A percentile compares a stretch with the other conserved stretches of the same genome.
These are phyloP conservation scores for Acanthornis magna DNA, from an alignment of 2,797 vertebrate species.

Conservation along the genomic window DNA sequence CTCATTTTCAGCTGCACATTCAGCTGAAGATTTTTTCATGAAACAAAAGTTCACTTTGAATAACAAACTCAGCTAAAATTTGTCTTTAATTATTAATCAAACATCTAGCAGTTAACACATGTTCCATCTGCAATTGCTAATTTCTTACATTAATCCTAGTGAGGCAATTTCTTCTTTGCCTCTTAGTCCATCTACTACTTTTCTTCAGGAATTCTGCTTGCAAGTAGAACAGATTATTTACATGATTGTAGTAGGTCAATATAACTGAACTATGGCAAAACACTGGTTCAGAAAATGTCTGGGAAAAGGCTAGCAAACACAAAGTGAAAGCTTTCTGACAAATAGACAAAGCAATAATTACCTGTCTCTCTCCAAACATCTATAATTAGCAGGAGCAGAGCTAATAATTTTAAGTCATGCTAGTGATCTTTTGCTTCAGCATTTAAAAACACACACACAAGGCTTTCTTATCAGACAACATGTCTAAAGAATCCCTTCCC, in stretches of 20 bases:
- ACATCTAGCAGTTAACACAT: not conserved
- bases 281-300: not conserved
- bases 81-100: not conserved
- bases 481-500: not conserved
- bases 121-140: not conserved
- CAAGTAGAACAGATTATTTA: not conserved
- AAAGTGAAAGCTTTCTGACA: slow-evolving; percentile 20
- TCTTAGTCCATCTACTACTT: not conserved
- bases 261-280: not conserved
- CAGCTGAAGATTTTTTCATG: not conserved
- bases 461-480: not conserved
- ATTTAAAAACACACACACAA: slow-evolving; percentile 15
- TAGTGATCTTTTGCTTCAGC: not conserved
- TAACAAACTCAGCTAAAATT: not conserved
- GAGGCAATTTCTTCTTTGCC: not conserved
- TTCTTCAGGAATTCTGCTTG: not conserved
- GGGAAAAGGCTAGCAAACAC: not conserved
- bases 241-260: not conserved
- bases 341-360: slow-evolving; percentile 48
- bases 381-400: slow-evolving; percentile 10
- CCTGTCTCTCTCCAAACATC: not conserved
- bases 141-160: not conserved
- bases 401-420: slow-evolving; percentile 12
- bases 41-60: not conserved
- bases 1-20: not conserved